Evolutionary conservation across 2,797 vertebrate genomes (phyloP).

Genomic region (Mormyrops attenuatus): DNA sequence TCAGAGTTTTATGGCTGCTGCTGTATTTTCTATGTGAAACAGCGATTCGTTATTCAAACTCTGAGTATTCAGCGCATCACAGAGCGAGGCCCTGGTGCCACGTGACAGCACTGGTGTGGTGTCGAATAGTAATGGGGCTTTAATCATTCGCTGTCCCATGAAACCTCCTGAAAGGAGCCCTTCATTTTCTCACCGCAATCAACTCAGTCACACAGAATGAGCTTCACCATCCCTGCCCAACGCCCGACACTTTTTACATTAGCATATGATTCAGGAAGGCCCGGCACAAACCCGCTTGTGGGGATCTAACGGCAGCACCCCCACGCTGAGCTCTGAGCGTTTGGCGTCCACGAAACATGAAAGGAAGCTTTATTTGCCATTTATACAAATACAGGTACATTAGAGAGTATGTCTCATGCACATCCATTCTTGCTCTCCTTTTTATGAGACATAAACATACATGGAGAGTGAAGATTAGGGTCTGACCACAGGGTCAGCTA

Average conservation of each 20-base stretch:
- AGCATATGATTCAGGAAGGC: background rate
- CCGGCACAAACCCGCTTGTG: background rate
- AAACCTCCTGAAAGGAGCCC: constrained; percentile 49
- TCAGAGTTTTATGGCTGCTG: background rate
- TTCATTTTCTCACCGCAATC: constrained; percentile 40
- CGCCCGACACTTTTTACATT: background rate
- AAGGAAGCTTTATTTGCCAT: background rate
- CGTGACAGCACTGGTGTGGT: background rate
- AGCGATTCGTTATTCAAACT: background rate
- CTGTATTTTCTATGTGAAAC: background rate
- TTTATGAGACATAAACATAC: background rate
- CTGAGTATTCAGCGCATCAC: background rate
- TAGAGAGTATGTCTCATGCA: background rate
- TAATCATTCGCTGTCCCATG: constrained; percentile 38
- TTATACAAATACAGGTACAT: background rate
- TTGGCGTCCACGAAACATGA: background rate
- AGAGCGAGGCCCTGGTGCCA: background rate
- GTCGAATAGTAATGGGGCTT: background rate
- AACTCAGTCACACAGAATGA: constrained; percentile 39
- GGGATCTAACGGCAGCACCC: background rate
- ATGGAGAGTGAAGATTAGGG: background rate
- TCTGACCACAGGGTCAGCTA: background rate
- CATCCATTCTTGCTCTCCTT: background rate
- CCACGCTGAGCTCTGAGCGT: background rate
- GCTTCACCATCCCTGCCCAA: constrained; percentile 40